A percentile compares a stretch with the other conserved stretches of the same genome.
These are phyloP conservation scores for Acropternis orthonyx DNA, from an alignment of 2,797 vertebrate genomes.

Conservation along the genomic window DNA sequence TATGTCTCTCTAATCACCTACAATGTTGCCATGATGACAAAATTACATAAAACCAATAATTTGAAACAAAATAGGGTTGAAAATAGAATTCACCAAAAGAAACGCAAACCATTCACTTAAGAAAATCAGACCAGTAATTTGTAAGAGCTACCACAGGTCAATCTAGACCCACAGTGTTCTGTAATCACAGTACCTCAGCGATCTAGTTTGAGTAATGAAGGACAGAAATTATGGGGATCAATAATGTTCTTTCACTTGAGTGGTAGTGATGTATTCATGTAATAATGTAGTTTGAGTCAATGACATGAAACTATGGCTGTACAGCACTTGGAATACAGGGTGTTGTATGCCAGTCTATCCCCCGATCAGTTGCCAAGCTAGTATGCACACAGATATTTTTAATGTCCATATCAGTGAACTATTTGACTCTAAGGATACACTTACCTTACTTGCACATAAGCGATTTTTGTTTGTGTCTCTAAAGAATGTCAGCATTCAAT, in stretches of 20 bases:
- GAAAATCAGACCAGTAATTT: neutral
- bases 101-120: neutral
- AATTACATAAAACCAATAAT: conserved; percentile 21
- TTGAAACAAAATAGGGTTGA: neutral
- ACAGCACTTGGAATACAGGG: neutral
- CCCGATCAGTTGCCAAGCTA: neutral
- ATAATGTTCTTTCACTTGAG: neutral
- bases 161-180: neutral
- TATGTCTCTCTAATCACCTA: conserved; percentile 41
- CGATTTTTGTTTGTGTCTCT: neutral
- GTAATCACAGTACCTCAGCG: neutral
- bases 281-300: neutral
- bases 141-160: neutral
- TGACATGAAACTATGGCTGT: neutral
- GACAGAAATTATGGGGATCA: neutral
- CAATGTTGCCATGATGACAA: neutral
- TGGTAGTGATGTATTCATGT: neutral
- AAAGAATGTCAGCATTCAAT: neutral
- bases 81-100: neutral
- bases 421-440: neutral
- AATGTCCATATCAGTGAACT: neutral
- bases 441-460: neutral
- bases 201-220: neutral
- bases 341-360: neutral
- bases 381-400: neutral